Evolutionary conservation across 1,140 invertebrate species (phyloP).

Genomic region (Nomia melanderi): DNA sequence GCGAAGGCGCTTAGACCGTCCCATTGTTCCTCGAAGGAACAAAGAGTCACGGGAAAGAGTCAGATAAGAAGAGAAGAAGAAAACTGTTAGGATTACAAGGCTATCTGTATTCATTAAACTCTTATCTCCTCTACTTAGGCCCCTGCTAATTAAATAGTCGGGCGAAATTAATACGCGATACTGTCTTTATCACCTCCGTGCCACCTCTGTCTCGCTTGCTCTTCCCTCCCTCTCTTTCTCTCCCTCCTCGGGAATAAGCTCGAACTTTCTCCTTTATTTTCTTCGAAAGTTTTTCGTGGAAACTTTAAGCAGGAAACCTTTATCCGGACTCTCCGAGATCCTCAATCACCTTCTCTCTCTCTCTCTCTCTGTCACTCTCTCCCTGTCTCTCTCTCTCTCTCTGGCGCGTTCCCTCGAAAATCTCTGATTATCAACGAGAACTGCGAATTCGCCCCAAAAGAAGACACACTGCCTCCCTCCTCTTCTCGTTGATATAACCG

Average conservation of each 20-base stretch:
- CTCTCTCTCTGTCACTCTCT: too few relatives aligned
- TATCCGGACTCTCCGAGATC: slow-evolving; percentile 1
- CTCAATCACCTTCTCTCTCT: not conserved
- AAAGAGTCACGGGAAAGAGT: slow-evolving; percentile 12
- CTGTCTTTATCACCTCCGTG: slow-evolving; percentile 8
- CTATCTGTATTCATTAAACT: slow-evolving; percentile 49
- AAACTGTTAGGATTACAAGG: slow-evolving; percentile 41
- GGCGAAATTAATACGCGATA: slow-evolving; percentile 37
- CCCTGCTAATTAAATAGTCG: slow-evolving; percentile 45
- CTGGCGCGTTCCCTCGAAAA: slow-evolving; percentile 3
- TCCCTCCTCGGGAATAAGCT: not conserved
- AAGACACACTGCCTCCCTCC: not conserved
- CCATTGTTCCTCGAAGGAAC: slow-evolving; percentile 13
- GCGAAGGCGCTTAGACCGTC: not conserved
- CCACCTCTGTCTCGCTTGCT: not conserved
- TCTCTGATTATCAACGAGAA: not conserved
- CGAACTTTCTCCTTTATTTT: slow-evolving; percentile 14
- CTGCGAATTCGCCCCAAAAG: not conserved
- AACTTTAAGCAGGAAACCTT: slow-evolving; percentile 10
- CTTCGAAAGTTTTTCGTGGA: not conserved
- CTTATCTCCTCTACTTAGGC: slow-evolving; percentile 38
- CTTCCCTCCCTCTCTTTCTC: too few relatives aligned
- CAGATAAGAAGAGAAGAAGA: slow-evolving; percentile 4
- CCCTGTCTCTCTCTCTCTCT: too few relatives aligned
- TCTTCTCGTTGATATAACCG: not conserved